A percentile compares a stretch with the other conserved stretches of the same genome.
phyloP scores from a whole-genome alignment of 1,140 invertebrate species.

The Batillaria attramentaria region DNA sequence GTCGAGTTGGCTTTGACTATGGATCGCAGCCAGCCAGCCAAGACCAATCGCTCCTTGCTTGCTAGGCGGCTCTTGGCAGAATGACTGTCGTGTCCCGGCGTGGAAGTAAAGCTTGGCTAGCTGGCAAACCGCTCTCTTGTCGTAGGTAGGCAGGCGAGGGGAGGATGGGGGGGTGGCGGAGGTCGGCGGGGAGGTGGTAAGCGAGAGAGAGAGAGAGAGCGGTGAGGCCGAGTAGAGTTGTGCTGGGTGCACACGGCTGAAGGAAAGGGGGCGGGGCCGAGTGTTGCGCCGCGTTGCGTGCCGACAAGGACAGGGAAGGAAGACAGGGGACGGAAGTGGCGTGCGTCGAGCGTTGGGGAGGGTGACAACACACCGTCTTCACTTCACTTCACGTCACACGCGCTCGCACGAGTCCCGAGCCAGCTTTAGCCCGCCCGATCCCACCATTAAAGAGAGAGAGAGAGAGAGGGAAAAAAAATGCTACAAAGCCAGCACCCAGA shows the following conservation, averaged over 20 bases:
- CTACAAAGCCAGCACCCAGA: too few species aligned
- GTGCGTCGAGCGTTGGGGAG: background rate
- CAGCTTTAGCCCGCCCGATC: too few species aligned
- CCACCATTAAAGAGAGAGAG: too few species aligned
- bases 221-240: background rate
- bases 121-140: background rate
- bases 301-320: slow-evolving; percentile 19
- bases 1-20: background rate
- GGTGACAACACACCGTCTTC: too few species aligned
- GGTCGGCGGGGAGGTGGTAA: background rate
- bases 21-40: background rate
- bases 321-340: slow-evolving; percentile 10
- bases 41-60: background rate
- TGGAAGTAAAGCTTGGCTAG: background rate
- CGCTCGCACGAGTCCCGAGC: too few species aligned
- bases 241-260: background rate
- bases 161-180: background rate
- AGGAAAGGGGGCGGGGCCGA: background rate
- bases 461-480: too few species aligned
- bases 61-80: background rate
- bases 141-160: slow-evolving; percentile 14
- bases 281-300: slow-evolving; percentile 15
- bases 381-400: too few species aligned
- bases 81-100: slow-evolving; percentile 8
- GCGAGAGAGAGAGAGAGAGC: background rate